Conservation (phyloP, 2,888 invertebrate species). For the Saturnia pavonia region DNA sequence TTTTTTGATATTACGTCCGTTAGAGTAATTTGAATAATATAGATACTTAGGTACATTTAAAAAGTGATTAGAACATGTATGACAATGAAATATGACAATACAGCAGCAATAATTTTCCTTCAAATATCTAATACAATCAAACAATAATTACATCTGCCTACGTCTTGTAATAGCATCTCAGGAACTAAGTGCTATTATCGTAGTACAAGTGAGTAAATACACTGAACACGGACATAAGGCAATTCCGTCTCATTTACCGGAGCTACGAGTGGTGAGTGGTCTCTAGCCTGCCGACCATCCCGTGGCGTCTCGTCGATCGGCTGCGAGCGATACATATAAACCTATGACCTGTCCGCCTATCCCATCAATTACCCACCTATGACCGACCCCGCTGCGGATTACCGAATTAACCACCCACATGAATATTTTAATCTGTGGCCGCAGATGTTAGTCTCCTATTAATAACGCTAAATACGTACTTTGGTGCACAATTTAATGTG, state of each 20-base stretch:
- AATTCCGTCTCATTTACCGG: conserved; percentile 22
- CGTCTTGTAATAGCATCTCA: conserved; percentile 20
- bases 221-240: conserved; percentile 32
- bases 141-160: conserved; percentile 16
- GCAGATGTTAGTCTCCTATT: conserved; percentile 18
- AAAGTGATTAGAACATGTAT: too few relatives aligned
- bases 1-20: not conserved
- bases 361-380: conserved; percentile 41
- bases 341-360: conserved; percentile 31
- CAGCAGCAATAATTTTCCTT: not conserved
- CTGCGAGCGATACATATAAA: conserved; percentile 26
- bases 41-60: too few relatives aligned
- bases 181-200: conserved; percentile 36
- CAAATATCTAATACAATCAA: conserved; percentile 1
- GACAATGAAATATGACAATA: too few relatives aligned
- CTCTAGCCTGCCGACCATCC: not conserved
- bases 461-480: conserved; percentile 3
- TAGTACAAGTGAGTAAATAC: conserved; percentile 38
- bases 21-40: too few relatives aligned
- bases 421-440: conserved; percentile 46
- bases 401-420: conserved; percentile 45
- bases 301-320: not conserved
- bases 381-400: conserved; percentile 38
- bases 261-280: conserved; percentile 18
- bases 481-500: not conserved